phyloP scores from a whole-genome alignment of 1,140 invertebrate genomes.

The Leptinotarsa undecemlineata region DNA sequence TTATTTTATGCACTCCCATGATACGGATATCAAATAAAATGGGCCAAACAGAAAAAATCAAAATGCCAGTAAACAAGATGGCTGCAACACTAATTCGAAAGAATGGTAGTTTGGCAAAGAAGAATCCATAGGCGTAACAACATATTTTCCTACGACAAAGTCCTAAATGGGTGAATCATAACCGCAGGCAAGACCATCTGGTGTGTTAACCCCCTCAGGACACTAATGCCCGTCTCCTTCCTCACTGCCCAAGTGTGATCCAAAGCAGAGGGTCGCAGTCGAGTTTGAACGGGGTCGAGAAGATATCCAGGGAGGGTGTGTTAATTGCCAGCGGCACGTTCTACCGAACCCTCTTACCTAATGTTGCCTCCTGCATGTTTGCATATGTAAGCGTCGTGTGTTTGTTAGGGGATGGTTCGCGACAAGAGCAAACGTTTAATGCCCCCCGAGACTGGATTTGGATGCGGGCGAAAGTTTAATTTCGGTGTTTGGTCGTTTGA shows the following conservation, averaged over 20 bases:
- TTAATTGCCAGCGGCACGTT: slow-evolving; percentile 17
- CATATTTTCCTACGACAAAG: background rate
- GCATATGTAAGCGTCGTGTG: slow-evolving; percentile 16
- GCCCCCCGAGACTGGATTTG: slow-evolving; percentile 17
- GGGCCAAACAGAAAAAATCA: too few relatives aligned
- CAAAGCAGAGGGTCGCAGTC: background rate
- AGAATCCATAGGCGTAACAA: background rate
- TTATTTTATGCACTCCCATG: too few relatives aligned
- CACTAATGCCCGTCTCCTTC: background rate
- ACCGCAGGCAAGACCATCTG: background rate
- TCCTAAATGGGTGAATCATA: background rate
- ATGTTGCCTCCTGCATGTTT: slow-evolving; percentile 9
- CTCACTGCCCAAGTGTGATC: background rate
- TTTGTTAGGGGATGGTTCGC: background rate
- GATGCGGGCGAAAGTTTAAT: slow-evolving; percentile 7
- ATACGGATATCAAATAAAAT: too few relatives aligned
- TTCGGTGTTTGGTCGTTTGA: slow-evolving; percentile 10
- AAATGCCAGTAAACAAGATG: too few relatives aligned
- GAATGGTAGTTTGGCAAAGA: too few relatives aligned
- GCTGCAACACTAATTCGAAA: too few relatives aligned
- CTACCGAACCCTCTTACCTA: background rate
- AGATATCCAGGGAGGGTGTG: slow-evolving; percentile 8
- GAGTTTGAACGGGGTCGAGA: background rate
- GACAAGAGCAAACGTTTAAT: background rate
- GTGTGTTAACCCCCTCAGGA: background rate